Base-by-base conservation (phyloP, 2,797 vertebrate species). In the Scleropages formosus region DNA sequence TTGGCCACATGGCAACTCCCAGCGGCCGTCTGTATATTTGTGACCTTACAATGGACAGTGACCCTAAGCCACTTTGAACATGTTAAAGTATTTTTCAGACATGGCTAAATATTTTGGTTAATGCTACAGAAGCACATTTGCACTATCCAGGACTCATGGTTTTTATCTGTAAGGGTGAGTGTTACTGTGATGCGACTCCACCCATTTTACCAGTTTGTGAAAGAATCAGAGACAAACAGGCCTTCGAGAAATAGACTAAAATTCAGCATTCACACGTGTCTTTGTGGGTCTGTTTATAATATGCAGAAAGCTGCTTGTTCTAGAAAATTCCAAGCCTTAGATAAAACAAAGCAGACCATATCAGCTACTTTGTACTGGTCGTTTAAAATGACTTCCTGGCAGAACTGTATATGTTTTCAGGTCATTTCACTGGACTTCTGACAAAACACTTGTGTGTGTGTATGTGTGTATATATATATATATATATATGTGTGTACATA, bases 361-460 rank as follows among this genome's bases (percentile, higher is more conserved):
- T 51, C 47, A 74, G 67, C 31, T 24, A 69, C 46, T 65, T 66
- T 61, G 70, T 70, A 65, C 31, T 63, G 3, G 58, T 39, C 61
- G 31, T 62, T 66, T 44, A 47, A 77, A 56, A 74, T 51, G 31
- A 70, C 74, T 63, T 73, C 58, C 75, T 44, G n/a, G 51, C 18
- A 75, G n/a, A 53, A 66, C 9, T 27, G 75, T 74, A 60, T 7
- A n/a, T 51, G 44, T 78, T 74, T 78, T 80, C 71, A 72, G 74
- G 80, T 82, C 74, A 77, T 68, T 76, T 79, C 83, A 84, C 83
- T 84, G 80, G 78, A 81, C 77, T 63, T 67, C 74, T 80, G 76
- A 70, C 63, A 20, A 62, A 79, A 81, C 56, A 67, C 59, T 78
- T 61, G 8, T 20, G n/a, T 56, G 53, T 53, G 56, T 56, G 18